Evolutionary conservation across 92 coral and sea anemone species (phyloP), one percentile per base, ranked within the genome.

Genomic region (Nematostella vectensis): DNA sequence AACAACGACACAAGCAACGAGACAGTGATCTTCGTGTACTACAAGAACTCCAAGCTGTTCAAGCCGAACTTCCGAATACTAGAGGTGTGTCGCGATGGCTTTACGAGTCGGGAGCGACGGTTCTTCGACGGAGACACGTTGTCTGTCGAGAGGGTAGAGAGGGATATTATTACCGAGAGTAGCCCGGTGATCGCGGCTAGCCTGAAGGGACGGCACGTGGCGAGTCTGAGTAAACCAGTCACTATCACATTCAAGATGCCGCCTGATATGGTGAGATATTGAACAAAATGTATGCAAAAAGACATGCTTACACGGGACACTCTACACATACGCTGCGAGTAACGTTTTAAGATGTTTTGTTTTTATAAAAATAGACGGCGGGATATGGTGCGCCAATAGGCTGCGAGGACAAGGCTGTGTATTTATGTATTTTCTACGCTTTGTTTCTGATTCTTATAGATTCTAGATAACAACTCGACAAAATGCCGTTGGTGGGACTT

Each of bases 401-500:
- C n/a, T n/a, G n/a, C n/a, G n/a, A n/a, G n/a, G n/a, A n/a, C n/a
- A n/a, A n/a, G n/a, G n/a, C n/a, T n/a, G n/a, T n/a, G n/a, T 27
- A 42, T 37, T 27, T 19, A 24, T 25, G 33, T 72, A 1, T 27
- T 48, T 39, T 22, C 50, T 1, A 47, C 11, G 21, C 3, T 66
- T 11, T 4, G 12, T 53, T 47, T 45, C n/a, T n/a, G n/a, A n/a
- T n/a, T 47, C 27, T 26, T 8, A 47, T 58, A 85, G 88, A 55
- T 83, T 38, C 49, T 75, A 51, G n/a, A n/a, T n/a, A n/a, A n/a
- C 25, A 78, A 72, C 38, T 45, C 75, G 23, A 81, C 96, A 3
- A 63, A 70, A 53, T 91, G 98, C 54, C 89, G 87, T 8, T 91
- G 81, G 74, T 91, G 98, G 98, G 96, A 91, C 56, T 91, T 91